phyloP scores from a whole-genome alignment of 1,140 invertebrate genomes.

The Littorina saxatilis region DNA sequence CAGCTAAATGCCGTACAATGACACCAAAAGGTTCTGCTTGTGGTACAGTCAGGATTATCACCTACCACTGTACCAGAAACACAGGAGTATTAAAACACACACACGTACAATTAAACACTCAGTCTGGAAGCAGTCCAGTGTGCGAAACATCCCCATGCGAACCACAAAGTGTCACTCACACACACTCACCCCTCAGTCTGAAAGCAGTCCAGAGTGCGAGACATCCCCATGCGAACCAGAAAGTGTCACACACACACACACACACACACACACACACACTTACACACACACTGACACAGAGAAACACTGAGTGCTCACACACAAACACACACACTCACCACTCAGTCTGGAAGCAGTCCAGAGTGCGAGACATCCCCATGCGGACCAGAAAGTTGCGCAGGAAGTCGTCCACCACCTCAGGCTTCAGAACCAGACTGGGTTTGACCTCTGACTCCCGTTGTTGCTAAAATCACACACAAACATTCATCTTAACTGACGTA shows the following conservation, averaged over 20 bases:
- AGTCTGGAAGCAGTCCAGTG: conserved; percentile 74
- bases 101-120: conserved; percentile 73
- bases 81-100: no score
- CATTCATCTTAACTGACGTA: no score
- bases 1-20: no score
- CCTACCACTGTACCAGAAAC: no score
- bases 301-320: neutral
- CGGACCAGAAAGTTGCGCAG: conserved; percentile 75
- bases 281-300: neutral
- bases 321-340: conserved; percentile 62
- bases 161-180: conserved; percentile 76
- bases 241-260: conserved; percentile 65
- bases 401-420: conserved; percentile 76
- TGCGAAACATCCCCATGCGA: conserved; percentile 71
- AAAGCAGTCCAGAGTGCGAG: conserved; percentile 73
- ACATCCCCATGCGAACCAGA: conserved; percentile 73
- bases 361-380: conserved; percentile 72
- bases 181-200: conserved; percentile 76
- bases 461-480: conserved; percentile 44
- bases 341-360: conserved; percentile 76
- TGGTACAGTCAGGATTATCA: no score
- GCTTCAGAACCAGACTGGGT: conserved; percentile 63
- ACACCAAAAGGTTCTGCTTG: no score
- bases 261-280: neutral
- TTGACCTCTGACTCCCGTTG: conserved; percentile 51